Evolutionary conservation across 92 coral and sea anemone genomes (phyloP).

Genomic region (Nematostella vectensis): DNA sequence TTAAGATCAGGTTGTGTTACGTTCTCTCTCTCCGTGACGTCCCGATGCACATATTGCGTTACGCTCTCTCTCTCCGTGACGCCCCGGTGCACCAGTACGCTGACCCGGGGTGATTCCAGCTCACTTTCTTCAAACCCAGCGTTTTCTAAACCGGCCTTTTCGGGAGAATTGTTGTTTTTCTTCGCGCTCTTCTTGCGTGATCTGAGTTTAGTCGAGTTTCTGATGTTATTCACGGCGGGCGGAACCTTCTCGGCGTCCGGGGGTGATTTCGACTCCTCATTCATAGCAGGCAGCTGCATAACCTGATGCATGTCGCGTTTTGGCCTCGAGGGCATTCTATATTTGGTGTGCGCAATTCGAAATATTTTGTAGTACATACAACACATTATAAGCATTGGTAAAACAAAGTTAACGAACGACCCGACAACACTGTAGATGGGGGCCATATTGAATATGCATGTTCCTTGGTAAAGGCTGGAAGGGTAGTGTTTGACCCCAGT

Average conservation of each 20-base stretch:
- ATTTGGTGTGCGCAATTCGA: constrained; percentile 23
- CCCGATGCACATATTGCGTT: too few relatives aligned
- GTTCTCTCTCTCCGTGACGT: too few relatives aligned
- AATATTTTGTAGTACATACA: constrained; percentile 21
- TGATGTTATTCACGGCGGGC: background rate
- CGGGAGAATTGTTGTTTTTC: too few relatives aligned
- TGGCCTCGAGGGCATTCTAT: constrained; percentile 15
- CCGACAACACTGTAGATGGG: constrained; percentile 8
- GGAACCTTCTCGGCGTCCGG: too few relatives aligned
- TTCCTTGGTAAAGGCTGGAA: background rate
- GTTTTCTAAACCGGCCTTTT: background rate
- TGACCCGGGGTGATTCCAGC: background rate
- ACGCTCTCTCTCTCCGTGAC: too few relatives aligned
- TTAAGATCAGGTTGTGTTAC: too few relatives aligned
- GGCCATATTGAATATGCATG: constrained; percentile 10
- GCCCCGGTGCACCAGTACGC: background rate
- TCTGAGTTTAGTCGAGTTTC: background rate
- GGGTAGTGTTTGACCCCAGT: constrained; percentile 44
- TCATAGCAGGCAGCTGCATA: too few relatives aligned
- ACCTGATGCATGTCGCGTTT: too few relatives aligned
- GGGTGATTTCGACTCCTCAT: too few relatives aligned
- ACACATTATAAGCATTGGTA: constrained; percentile 31
- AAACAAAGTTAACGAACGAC: constrained; percentile 14
- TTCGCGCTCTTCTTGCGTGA: background rate
- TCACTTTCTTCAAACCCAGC: background rate